Evolutionary conservation across 1,140 invertebrate genomes (phyloP).

Genomic region (Drosophila chauvacae): DNA sequence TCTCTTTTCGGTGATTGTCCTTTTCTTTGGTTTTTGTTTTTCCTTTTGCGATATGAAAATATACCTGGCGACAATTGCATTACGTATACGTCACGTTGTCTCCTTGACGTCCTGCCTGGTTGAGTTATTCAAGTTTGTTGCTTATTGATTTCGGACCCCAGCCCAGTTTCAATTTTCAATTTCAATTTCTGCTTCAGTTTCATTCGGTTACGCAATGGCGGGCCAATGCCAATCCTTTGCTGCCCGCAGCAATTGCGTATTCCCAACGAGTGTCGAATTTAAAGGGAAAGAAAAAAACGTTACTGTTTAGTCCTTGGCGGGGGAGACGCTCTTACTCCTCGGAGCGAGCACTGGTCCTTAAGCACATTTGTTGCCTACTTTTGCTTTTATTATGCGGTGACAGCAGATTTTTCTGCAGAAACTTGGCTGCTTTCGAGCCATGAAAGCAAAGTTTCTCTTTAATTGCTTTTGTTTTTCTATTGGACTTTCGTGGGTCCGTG

Average conservation of each 20-base stretch:
- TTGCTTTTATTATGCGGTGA: slow-evolving; percentile 50
- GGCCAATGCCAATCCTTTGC: slow-evolving; percentile 49
- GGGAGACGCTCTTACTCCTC: not conserved
- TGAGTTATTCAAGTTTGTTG: slow-evolving; percentile 45
- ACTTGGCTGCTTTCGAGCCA: slow-evolving; percentile 1
- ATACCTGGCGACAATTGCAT: slow-evolving; percentile 47
- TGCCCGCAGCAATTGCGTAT: slow-evolving; percentile 16
- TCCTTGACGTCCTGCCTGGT: not conserved
- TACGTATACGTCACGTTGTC: slow-evolving; percentile 62
- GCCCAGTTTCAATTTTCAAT: slow-evolving; percentile 19
- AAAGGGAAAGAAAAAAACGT: not conserved
- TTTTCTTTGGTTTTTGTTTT: not conserved
- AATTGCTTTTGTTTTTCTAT: slow-evolving; percentile 70
- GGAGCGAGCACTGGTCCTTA: slow-evolving; percentile 3
- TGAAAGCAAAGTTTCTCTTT: slow-evolving; percentile 59
- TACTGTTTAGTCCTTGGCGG: slow-evolving; percentile 6
- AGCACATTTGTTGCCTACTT: slow-evolving; percentile 48
- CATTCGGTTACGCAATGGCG: slow-evolving; percentile 20
- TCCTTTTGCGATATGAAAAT: slow-evolving; percentile 5
- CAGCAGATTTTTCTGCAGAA: slow-evolving; percentile 56
- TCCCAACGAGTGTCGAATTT: slow-evolving; percentile 58
- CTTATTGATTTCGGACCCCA: slow-evolving; percentile 50
- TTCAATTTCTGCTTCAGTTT: slow-evolving; percentile 31
- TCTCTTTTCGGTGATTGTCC: not conserved
- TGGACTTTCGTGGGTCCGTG: slow-evolving; percentile 21